Base-by-base conservation (phyloP, 1,140 invertebrate genomes). In the Drosophila ananassae region DNA sequence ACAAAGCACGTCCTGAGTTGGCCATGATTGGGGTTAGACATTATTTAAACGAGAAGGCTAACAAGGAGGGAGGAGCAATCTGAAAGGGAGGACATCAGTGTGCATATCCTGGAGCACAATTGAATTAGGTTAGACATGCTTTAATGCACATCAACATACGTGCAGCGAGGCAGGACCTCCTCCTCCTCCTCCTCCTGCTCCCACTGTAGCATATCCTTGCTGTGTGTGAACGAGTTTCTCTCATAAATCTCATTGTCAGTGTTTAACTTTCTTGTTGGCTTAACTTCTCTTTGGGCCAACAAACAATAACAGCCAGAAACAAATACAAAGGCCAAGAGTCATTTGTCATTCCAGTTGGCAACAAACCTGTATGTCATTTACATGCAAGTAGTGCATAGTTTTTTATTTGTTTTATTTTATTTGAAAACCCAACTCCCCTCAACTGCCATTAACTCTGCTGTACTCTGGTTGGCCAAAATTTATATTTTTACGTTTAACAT, bases 101-200 rank as follows among this genome's bases (percentile, higher is more conserved):
- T 81, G 79, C 73, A 84, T 89, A 89, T 89, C 83, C 83, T 89
- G 83, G 72, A 89, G 83, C 79, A 89, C 79, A 89, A 89, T 89
- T 89, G 83, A 89, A 89, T 89, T 89, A 83, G 83, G 83, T 89
- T 89, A 89, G 83, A 83, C 84, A 89, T 89, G 83, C 83, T 79
- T 89, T 89, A 89, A 89, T 89, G 83, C 83, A 89, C 84, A 89
- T 89, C 83, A 89, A 77, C 76, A 89, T 89, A 89, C 83, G 68
- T 83, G 83, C 83, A 89, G 57, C 75, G 83, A 87, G 78, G 63
- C 78, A 87, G 82, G 61, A 79, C 83, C 57, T 24, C 39, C 37
- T 25, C 60, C 39, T n/a, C 2, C 34, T 9, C 10, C 1, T 12
- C 2, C 34, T 4, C 34, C 34, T 3, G 34, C 34, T 37, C 34